Evolutionary conservation across 2,888 invertebrate species (phyloP).

Genomic region (Ecliptopera silaceata): DNA sequence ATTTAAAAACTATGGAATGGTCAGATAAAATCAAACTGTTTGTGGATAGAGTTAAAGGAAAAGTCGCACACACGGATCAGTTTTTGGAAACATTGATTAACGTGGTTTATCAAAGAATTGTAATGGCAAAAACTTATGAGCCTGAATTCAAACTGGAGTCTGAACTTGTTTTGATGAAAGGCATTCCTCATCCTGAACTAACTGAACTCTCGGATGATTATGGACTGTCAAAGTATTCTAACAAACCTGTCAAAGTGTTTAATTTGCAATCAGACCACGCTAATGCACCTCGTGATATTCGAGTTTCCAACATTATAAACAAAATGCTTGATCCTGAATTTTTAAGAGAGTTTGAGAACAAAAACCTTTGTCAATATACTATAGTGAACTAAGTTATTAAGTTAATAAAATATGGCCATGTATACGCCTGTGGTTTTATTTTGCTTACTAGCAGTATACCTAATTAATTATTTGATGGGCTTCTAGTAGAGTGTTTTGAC

Average conservation of each 20-base stretch:
- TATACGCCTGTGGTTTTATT: neutral
- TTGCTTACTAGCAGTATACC: too few relatives aligned
- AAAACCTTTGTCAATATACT: slow-evolving; percentile 7
- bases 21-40: neutral
- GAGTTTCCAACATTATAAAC: slow-evolving; percentile 46
- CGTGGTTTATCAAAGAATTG: slow-evolving; percentile 41
- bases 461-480: too few relatives aligned
- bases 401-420: slow-evolving; percentile 6
- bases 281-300: slow-evolving; percentile 38
- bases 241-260: slow-evolving; percentile 40
- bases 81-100: slow-evolving; percentile 38
- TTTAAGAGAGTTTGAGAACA: slow-evolving; percentile 26
- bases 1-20: neutral
- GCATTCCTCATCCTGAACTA: slow-evolving; percentile 39
- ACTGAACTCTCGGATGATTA: slow-evolving; percentile 41
- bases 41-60: neutral
- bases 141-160: slow-evolving; percentile 45
- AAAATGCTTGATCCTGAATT: slow-evolving; percentile 36
- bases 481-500: too few relatives aligned
- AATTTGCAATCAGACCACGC: slow-evolving; percentile 42
- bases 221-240: slow-evolving; percentile 41
- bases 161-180: slow-evolving; percentile 46
- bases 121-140: slow-evolving; percentile 39
- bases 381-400: neutral
- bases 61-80: slow-evolving; percentile 16